These are phyloP conservation scores for Pseudoips prasinana DNA, from an alignment of 2,888 invertebrate species.

Conservation along the genomic window DNA sequence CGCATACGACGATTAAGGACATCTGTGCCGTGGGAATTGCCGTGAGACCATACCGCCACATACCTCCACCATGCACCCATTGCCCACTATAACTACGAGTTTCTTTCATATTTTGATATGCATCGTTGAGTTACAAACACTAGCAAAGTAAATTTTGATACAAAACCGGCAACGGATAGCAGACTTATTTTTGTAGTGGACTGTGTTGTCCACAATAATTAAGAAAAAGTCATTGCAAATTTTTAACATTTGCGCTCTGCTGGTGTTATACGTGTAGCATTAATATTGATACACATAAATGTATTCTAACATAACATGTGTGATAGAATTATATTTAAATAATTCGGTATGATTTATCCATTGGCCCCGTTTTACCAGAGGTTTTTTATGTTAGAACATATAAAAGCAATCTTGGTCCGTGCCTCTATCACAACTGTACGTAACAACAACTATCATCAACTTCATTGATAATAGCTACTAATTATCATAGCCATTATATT, in stretches of 20 bases:
- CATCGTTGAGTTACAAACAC: constrained; percentile 6
- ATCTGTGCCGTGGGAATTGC: constrained; percentile 73
- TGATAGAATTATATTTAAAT: too few species aligned
- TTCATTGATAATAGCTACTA: too few species aligned
- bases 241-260: constrained; percentile 49
- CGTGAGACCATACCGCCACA: constrained; percentile 36
- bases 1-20: constrained; percentile 56
- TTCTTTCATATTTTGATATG: neutral
- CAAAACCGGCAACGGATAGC: neutral
- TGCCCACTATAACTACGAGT: neutral
- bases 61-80: constrained; percentile 21
- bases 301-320: too few species aligned
- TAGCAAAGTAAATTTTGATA: neutral
- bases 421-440: too few species aligned
- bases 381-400: too few species aligned
- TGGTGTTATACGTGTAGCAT: constrained; percentile 47
- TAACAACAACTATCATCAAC: too few species aligned
- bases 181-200: neutral
- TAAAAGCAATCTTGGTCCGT: too few species aligned
- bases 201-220: constrained; percentile 27
- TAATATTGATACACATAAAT: constrained; percentile 4
- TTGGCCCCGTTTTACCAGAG: too few species aligned
- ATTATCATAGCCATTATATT: too few species aligned
- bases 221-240: constrained; percentile 50
- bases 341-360: too few species aligned